phyloP scores from a whole-genome alignment of 2,113 vertebrate genomes.

The Patagioenas fasciata region DNA sequence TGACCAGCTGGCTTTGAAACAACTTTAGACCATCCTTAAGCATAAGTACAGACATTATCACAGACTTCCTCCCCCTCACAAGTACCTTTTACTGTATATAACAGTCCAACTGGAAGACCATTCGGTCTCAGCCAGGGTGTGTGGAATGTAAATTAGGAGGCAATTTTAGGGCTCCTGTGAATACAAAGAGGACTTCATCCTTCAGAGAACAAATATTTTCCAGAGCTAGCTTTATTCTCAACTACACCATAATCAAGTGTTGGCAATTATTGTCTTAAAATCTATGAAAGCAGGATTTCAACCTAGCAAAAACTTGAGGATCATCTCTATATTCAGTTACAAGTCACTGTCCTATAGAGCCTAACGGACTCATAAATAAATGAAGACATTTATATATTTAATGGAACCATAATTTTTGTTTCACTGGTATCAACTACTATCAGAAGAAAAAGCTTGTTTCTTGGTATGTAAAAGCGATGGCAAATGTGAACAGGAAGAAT shows the following conservation, averaged over 20 bases:
- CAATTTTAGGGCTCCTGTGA: neutral
- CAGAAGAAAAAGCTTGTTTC: neutral
- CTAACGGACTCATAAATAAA: neutral
- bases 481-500: neutral
- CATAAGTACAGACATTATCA: neutral
- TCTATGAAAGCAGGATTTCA: neutral
- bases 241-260: neutral
- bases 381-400: neutral
- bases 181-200: slow-evolving; percentile 9
- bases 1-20: neutral
- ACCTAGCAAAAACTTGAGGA: neutral
- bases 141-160: neutral
- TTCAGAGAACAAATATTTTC: slow-evolving; percentile 1
- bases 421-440: neutral
- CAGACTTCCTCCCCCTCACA: neutral
- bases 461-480: neutral
- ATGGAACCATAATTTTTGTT: neutral
- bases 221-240: slow-evolving; percentile 22
- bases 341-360: neutral
- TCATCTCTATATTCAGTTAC: neutral
- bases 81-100: neutral
- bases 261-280: neutral
- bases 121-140: neutral
- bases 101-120: neutral
- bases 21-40: neutral